Evolutionary conservation across 2,113 vertebrate species (phyloP), one percentile per base, ranked within the genome.

Genomic region (Bubo blakistoni): DNA sequence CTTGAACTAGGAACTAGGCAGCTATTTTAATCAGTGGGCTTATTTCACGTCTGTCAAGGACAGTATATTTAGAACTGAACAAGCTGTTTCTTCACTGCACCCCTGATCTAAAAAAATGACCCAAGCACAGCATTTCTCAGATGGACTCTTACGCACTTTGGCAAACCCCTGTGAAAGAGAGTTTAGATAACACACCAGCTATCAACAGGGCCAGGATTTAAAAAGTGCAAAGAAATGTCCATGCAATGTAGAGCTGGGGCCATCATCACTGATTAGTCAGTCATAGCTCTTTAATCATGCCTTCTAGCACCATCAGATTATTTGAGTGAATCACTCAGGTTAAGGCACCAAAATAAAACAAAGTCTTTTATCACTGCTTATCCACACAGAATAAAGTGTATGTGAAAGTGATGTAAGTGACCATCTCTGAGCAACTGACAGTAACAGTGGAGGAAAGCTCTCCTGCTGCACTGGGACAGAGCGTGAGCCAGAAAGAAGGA

Each of bases 41-140:
- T 96, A 94, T 96, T 96, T 95, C 93, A 94, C 0, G 3, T 87
- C 94, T 95, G 82, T 92, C 92, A 92, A 77, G 88, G 84, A 76
- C 89, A 81, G 86, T 96, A 95, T 84, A 97, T 97, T 97, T 97
- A 97, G 95, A 97, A 94, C 61, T 85, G 77, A 88, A 94, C 92
- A 86, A 94, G 54, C 71, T 77, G 66, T 78, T 92, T 88, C 82
- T 92, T 88, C 47, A 36, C 72, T 81, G 91, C 78, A 88, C 36
- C 79, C 77, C 54, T 47, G 27, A 92, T 92, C 86, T 97, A 89
- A 90, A 94, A 96, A 94, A 80, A 89, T 62, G 49, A 91, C 74
- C 91, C 73, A 92, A 92, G 77, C 24, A 55, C 26, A 73, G 54
- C 62, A 74, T 91, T 94, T 93, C 63, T 96, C 55, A 65, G 71